phyloP scores from a whole-genome alignment of 2,113 vertebrate genomes.

The Sander lucioperca region DNA sequence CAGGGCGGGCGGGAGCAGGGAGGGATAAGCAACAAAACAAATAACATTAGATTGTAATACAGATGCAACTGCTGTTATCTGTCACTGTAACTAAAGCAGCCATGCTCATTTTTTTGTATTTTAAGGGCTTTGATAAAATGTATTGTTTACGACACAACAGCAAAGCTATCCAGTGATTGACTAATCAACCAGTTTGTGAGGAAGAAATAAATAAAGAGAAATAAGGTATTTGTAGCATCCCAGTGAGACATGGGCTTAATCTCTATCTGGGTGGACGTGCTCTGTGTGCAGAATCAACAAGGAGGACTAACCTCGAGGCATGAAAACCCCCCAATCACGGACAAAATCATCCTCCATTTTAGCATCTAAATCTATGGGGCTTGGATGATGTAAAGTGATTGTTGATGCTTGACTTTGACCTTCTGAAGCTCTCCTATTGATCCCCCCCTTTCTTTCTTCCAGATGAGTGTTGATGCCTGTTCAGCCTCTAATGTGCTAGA shows the following conservation, averaged over 20 bases:
- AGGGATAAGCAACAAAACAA: conserved; percentile 58
- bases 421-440: conserved; percentile 78
- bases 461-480: conserved; percentile 66
- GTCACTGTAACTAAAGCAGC: conserved; percentile 29
- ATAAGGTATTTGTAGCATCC: conserved; percentile 61
- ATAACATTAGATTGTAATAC: conserved; percentile 69
- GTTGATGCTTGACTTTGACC: conserved; percentile 78
- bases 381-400: conserved; percentile 71
- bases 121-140: conserved; percentile 18
- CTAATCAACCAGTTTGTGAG: conserved; percentile 54
- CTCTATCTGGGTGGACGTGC: conserved; percentile 53
- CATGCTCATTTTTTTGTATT: conserved; percentile 16
- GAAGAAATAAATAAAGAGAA: conserved; percentile 41
- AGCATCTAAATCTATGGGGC: conserved; percentile 58
- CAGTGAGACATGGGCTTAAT: conserved; percentile 56
- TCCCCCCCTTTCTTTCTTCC: conserved; percentile 50
- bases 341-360: conserved; percentile 53
- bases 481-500: conserved; percentile 62
- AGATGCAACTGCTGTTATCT: conserved; percentile 52
- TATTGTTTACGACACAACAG: conserved; percentile 50
- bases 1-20: conserved; percentile 38
- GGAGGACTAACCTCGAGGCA: conserved; percentile 18
- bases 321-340: conserved; percentile 58
- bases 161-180: conserved; percentile 48
- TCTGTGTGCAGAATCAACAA: conserved; percentile 47